Evolutionary conservation across 1,140 invertebrate species (phyloP).

Genomic region (Bombus pyrosoma): DNA sequence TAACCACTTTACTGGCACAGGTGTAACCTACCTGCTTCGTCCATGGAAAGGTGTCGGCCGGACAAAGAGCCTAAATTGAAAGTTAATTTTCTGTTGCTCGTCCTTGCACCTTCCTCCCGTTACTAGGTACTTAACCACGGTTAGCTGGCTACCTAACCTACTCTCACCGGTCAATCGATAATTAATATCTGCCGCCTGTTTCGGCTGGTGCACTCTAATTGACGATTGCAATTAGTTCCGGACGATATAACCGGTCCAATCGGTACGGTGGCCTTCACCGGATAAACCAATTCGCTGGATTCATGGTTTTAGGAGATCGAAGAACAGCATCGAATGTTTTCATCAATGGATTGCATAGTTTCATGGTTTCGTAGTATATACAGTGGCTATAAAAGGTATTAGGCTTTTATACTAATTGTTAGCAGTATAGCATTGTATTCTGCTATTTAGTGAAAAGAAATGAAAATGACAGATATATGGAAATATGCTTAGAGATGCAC

Average conservation of each 20-base stretch:
- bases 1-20: conserved; percentile 56
- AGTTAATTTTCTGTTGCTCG: conserved; percentile 62
- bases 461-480: no score
- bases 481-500: no score
- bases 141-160: conserved; percentile 44
- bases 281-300: conserved; percentile 31
- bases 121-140: conserved; percentile 22
- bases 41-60: conserved; percentile 32
- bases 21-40: conserved; percentile 52
- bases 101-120: conserved; percentile 38
- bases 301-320: conserved; percentile 3
- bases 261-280: conserved; percentile 11
- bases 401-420: no score
- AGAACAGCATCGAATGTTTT: neutral
- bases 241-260: conserved; percentile 72
- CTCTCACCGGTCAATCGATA: conserved; percentile 71
- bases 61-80: conserved; percentile 64
- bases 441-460: no score
- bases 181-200: conserved; percentile 77
- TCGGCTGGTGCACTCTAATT: conserved; percentile 74
- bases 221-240: conserved; percentile 79
- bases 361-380: no score
- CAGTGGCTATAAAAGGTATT: no score
- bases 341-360: neutral
- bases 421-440: no score